phyloP scores from a whole-genome alignment of 2,888 invertebrate genomes.

The Pyrgus malvae region DNA sequence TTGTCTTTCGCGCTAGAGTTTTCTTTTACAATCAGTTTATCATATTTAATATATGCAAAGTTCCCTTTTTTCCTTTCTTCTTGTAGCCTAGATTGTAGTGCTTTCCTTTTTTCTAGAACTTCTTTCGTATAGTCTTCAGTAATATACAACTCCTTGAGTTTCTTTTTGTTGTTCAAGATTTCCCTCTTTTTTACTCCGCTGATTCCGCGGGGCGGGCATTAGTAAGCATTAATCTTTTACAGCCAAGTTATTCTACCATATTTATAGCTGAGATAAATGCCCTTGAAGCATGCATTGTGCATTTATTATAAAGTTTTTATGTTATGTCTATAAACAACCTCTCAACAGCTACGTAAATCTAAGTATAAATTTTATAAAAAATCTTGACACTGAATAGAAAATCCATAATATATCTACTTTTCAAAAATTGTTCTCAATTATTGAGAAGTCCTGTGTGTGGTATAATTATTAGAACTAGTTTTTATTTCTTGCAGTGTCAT shows the following conservation, averaged over 20 bases:
- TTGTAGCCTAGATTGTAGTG: constrained; percentile 27
- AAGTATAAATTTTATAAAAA: no score
- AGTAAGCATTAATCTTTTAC: no score
- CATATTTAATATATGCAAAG: constrained; percentile 36
- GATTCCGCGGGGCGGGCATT: no score
- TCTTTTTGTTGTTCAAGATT: constrained; percentile 36
- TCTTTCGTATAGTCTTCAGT: constrained; percentile 40
- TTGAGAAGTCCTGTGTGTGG: background rate
- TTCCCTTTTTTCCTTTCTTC: constrained; percentile 13
- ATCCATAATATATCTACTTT: no score
- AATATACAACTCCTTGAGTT: constrained; percentile 30
- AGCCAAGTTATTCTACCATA: no score
- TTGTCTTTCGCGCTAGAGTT: constrained; percentile 19
- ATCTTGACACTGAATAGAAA: no score
- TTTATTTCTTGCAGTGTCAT: constrained; percentile 8
- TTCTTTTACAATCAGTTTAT: constrained; percentile 37
- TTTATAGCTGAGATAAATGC: no score
- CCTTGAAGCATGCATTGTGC: no score
- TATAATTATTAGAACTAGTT: constrained; percentile 7
- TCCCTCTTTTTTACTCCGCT: constrained; percentile 33
- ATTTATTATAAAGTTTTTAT: no score
- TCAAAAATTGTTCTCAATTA: constrained; percentile 5
- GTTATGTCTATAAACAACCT: no score
- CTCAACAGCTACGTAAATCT: no score
- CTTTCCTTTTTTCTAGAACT: constrained; percentile 35